Evolutionary conservation across 2,888 invertebrate genomes (phyloP).

Genomic region (Zaprionus obscuricornis): DNA sequence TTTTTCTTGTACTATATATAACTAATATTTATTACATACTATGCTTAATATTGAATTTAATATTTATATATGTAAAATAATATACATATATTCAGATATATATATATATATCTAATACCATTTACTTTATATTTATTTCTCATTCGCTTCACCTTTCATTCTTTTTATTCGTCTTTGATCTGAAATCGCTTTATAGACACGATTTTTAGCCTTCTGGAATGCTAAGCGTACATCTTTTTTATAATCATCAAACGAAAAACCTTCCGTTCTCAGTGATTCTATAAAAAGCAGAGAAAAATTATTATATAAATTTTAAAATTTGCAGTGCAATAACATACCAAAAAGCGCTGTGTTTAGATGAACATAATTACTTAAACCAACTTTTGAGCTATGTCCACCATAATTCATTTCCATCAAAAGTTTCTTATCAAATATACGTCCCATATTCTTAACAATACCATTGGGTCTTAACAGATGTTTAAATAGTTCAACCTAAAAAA

Average conservation of each 20-base stretch:
- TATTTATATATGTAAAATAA: too few relatives aligned
- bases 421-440: conserved; percentile 32
- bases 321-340: conserved; percentile 33
- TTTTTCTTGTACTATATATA: too few relatives aligned
- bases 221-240: conserved; percentile 37
- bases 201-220: conserved; percentile 42
- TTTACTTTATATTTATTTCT: too few relatives aligned
- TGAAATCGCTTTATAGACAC: conserved; percentile 36
- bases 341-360: conserved; percentile 43
- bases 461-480: conserved; percentile 29
- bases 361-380: conserved; percentile 34
- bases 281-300: not conserved
- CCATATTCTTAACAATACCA: conserved; percentile 43
- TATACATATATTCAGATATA: too few relatives aligned
- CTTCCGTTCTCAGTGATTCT: conserved; percentile 45
- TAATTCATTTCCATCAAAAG: conserved; percentile 49
- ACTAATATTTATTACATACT: too few relatives aligned
- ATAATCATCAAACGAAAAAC: conserved; percentile 40
- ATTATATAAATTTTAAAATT: not conserved
- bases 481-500: conserved; percentile 31
- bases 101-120: too few relatives aligned
- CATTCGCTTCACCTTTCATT: conserved; percentile 7
- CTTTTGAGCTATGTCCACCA: conserved; percentile 27
- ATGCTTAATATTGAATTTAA: too few relatives aligned
- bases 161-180: conserved; percentile 21